phyloP scores from a whole-genome alignment of 2,888 invertebrate genomes.

The Pycnomerus fuliginosus region DNA sequence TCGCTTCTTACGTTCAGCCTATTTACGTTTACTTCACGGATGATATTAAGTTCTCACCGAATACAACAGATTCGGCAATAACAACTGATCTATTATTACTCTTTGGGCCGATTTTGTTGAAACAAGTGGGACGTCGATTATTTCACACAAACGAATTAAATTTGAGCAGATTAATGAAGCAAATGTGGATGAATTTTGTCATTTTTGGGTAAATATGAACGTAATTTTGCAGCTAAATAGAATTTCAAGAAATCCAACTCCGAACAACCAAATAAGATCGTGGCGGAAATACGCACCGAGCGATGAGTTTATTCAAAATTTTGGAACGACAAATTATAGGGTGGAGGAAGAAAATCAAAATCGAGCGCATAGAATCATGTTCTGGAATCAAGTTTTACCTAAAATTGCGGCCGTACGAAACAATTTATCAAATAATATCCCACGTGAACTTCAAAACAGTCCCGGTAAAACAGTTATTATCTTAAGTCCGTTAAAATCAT shows the following conservation, averaged over 20 bases:
- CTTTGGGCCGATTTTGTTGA: conserved; percentile 66
- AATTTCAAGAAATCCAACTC: conserved; percentile 58
- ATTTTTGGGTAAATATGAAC: conserved; percentile 48
- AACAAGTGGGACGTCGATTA: conserved; percentile 65
- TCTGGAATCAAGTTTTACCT: conserved; percentile 54
- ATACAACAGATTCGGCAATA: conserved; percentile 65
- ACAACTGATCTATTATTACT: conserved; percentile 67
- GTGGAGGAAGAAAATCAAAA: conserved; percentile 29
- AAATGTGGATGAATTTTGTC: conserved; percentile 55
- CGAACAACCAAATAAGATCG: conserved; percentile 54
- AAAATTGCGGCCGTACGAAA: conserved; percentile 38
- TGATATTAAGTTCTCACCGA: conserved; percentile 54
- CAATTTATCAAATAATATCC: conserved; percentile 32
- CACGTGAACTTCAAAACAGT: conserved; percentile 41
- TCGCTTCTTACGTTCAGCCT: conserved; percentile 47
- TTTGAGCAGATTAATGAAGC: conserved; percentile 56
- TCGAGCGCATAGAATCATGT: conserved; percentile 38
- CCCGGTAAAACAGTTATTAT: conserved; percentile 34
- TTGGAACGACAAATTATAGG: conserved; percentile 36
- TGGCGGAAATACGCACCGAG: conserved; percentile 63
- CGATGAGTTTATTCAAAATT: conserved; percentile 56
- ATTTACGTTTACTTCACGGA: conserved; percentile 61
- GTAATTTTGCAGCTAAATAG: not conserved
- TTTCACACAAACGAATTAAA: conserved; percentile 62
- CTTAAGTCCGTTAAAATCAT: not conserved